Conservation (phyloP, 2,797 vertebrate genomes). For the Parambassis ranga region DNA sequence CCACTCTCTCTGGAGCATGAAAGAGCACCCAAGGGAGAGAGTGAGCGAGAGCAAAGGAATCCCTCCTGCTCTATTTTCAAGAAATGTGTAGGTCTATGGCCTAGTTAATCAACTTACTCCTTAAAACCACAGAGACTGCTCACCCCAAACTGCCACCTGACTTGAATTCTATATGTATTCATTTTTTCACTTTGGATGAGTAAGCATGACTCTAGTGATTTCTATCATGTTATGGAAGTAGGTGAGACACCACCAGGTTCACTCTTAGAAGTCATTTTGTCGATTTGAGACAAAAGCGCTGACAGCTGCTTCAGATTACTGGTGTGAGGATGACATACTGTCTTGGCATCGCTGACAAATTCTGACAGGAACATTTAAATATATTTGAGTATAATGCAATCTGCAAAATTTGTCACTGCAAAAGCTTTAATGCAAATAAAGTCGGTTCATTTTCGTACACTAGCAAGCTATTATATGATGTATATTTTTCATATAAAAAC, state of each 20-base stretch:
- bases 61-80: constrained; percentile 27
- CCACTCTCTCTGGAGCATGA: constrained; percentile 22
- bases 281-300: not conserved
- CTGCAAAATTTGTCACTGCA: too few relatives aligned
- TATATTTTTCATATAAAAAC: too few relatives aligned
- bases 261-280: not conserved
- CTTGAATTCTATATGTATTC: constrained; percentile 16
- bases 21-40: constrained; percentile 28
- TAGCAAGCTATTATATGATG: too few relatives aligned
- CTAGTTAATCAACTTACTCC: constrained; percentile 27
- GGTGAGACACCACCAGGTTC: not conserved
- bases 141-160: constrained; percentile 22
- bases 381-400: not conserved
- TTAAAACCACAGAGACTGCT: constrained; percentile 8
- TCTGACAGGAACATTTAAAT: not conserved
- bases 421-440: too few relatives aligned
- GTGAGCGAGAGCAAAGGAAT: constrained; percentile 9
- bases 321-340: not conserved
- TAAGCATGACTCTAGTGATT: not conserved
- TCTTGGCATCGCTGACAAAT: not conserved
- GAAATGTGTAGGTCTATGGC: constrained; percentile 8
- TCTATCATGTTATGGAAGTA: not conserved
- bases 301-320: not conserved
- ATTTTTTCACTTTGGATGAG: constrained; percentile 7
- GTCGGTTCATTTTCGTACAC: too few relatives aligned